Evolutionary conservation across 2,113 vertebrate species (phyloP).

Genomic region (Kryptolebias marmoratus): DNA sequence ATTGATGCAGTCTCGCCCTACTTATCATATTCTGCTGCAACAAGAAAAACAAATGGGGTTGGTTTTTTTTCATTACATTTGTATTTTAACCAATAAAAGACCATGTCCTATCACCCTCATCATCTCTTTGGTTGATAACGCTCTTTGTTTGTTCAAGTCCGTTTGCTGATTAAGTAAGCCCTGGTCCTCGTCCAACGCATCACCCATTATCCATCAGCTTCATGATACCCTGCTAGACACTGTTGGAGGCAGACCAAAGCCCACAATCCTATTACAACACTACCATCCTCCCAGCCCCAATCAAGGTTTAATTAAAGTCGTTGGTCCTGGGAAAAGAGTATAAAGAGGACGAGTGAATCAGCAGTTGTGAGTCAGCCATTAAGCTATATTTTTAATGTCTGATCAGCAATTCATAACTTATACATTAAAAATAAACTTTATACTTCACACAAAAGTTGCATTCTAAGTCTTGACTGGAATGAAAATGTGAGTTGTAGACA

Average conservation of each 20-base stretch:
- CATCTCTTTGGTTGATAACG: conserved; percentile 27
- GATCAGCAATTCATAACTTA: neutral
- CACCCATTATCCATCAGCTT: conserved; percentile 52
- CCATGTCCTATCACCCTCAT: neutral
- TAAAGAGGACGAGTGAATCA: conserved; percentile 62
- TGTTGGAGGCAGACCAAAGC: conserved; percentile 68
- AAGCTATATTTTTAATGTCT: conserved; percentile 31
- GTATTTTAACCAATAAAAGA: neutral
- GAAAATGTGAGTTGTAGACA: too few relatives aligned
- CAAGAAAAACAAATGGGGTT: neutral
- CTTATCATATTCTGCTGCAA: neutral
- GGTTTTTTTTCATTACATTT: neutral
- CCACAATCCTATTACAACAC: conserved; percentile 73
- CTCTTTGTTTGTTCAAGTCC: conserved; percentile 34
- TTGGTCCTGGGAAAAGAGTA: conserved; percentile 55
- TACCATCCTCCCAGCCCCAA: conserved; percentile 62
- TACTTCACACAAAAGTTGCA: too few relatives aligned
- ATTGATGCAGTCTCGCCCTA: conserved; percentile 2
- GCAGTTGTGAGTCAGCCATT: conserved; percentile 42
- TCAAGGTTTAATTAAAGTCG: conserved; percentile 74
- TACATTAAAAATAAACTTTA: too few relatives aligned
- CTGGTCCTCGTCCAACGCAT: conserved; percentile 48
- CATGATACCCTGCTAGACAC: conserved; percentile 65
- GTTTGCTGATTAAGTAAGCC: conserved; percentile 60
- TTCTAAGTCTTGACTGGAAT: too few relatives aligned